These are phyloP conservation scores for Malachius bipustulatus DNA, from an alignment of 2,888 invertebrate genomes.

Conservation along the genomic window DNA sequence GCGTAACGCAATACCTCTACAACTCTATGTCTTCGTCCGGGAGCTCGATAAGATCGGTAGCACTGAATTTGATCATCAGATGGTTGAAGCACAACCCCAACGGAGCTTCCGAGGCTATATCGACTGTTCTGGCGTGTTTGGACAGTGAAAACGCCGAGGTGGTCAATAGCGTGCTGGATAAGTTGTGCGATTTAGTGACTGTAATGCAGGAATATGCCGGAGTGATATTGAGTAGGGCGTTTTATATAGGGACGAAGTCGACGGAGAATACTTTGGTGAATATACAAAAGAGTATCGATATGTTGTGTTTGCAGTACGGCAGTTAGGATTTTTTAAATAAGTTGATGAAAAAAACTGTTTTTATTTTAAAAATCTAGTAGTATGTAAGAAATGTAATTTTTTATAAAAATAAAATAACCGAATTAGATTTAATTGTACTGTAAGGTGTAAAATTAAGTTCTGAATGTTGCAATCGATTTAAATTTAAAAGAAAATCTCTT, in stretches of 20 bases:
- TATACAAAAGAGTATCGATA: slow-evolving; percentile 66
- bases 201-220: slow-evolving; percentile 78
- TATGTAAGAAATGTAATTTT: no score
- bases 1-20: slow-evolving; percentile 51
- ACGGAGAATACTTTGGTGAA: slow-evolving; percentile 64
- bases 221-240: slow-evolving; percentile 65
- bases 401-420: no score
- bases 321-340: no score
- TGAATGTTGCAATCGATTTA: no score
- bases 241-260: slow-evolving; percentile 68
- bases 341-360: no score
- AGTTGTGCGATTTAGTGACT: slow-evolving; percentile 70
- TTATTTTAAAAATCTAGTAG: no score
- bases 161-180: slow-evolving; percentile 64
- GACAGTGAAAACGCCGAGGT: slow-evolving; percentile 70
- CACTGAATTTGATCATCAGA: slow-evolving; percentile 60
- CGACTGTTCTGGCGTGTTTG: slow-evolving; percentile 69
- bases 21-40: slow-evolving; percentile 52
- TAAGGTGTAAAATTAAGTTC: no score
- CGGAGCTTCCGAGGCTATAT: slow-evolving; percentile 50
- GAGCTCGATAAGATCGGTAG: slow-evolving; percentile 52
- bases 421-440: no score
- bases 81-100: slow-evolving; percentile 52
- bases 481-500: no score
- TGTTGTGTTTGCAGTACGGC: slow-evolving; percentile 73